Base-by-base conservation (phyloP, 2,888 invertebrate genomes). In the Bellardia pandia region DNA sequence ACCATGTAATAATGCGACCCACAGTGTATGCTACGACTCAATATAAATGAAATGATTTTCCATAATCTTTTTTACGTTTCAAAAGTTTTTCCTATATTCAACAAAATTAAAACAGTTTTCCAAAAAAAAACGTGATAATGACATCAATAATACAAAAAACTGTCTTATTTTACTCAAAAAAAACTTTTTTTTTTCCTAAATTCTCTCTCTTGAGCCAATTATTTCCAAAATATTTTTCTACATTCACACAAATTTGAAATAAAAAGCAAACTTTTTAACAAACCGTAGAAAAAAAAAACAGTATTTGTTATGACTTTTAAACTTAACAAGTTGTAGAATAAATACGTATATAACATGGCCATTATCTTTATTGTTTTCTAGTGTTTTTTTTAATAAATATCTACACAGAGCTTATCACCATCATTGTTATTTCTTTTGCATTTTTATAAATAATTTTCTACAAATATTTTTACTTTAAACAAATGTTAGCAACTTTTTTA, bases 281-380 rank as follows among this genome's bases (percentile, higher is more conserved):
- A 56, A 1, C 23, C 23, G 23, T 23, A 23, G 23, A 23, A 72
- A 40, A 56, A 37, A 71, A 16, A 56, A 71, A 16, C 37, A 62
- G 1, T 9, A 62, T 64, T 76, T 53, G 5, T 2, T 23, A 64
- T 37, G 64, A 76, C 64, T 40, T 76, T 64, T 51, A 51, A 62
- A 64, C 40, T 64, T 76, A 23, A 76, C 51, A 76, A 76, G 8
- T 76, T 76, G 51, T 64, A 40, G 37, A 64, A 37, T 64, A 30
- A 40, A 64, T 14, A 40, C 51, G 51, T 51, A 23, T 51, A 30
- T 58, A 40, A n/a, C 14, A 40, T 64, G 76, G 23, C 64, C 64
- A 64, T 23, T 76, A 16, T 51, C 23, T 3, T 37, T 75, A 1
- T 75, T 62, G 14, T 37, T 56, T 51, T 45, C 13, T 13, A 45